Evolutionary conservation across 2,888 invertebrate genomes (phyloP), one percentile per base, ranked within the genome.

Genomic region (Papilio gigon): DNA sequence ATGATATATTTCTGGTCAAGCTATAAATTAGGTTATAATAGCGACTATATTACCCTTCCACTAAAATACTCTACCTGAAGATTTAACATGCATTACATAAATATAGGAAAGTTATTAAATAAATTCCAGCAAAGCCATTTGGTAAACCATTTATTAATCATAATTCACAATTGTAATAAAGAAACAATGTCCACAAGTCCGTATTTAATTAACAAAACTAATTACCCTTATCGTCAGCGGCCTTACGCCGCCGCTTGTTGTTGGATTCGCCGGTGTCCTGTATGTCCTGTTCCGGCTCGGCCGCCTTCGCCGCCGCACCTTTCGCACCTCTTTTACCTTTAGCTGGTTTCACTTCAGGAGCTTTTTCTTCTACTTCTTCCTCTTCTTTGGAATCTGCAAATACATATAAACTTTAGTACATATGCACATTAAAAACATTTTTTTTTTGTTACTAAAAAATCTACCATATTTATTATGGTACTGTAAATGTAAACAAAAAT

Each of bases 191-290:
- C 83, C 68, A 79, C 76, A 74, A 76, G 72, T 77, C 77, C 75
- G 78, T 79, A 35, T 74, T 70, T 82, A 74, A 80, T 80, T 77
- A 82, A 83, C 79, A 81, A 77, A 78, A 80, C 82, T 90, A 91
- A 76, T 90, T 91, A 92, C 91, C 91, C 89, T 90, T 89, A 37
- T 90, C 89, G 53, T 89, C 90, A 1, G 81, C 79, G 33, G 78
- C 80, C 75, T 90, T 90, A 76, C 90, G 89, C 73, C 86, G 82
- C 71, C 90, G 85, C 75, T 90, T 90, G 44, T 80, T 79, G 8
- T 80, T 81, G 12, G 85, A 78, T 73, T 89, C 90, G 4, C 78
- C 84, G 2, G 82, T 80, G 40, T 87, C 88, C 69, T 83, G 82
- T 2, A 81, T 71, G 60, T 84, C 80, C 3, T 84, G 85, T 8